Evolutionary conservation across 2,113 vertebrate species (phyloP).

Genomic region (Pantherophis guttatus): DNA sequence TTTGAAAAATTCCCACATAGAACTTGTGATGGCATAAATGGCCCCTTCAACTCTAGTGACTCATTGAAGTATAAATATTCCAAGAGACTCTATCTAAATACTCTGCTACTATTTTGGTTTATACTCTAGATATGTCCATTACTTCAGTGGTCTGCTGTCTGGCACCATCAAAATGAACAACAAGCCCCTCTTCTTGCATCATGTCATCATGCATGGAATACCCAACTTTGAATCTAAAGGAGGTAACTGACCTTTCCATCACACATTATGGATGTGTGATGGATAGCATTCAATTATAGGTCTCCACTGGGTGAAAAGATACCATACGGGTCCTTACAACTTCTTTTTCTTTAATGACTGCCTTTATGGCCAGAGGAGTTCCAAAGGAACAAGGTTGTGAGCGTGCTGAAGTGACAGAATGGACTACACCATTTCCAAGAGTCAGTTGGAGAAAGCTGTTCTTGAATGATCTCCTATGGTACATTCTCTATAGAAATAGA

Average conservation of each 20-base stretch:
- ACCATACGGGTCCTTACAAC: neutral
- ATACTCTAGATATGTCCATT: slow-evolving; percentile 86
- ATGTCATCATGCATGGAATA: slow-evolving; percentile 97
- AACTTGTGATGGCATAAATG: neutral
- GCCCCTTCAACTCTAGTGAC: neutral
- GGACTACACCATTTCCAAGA: neutral
- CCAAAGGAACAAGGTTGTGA: neutral
- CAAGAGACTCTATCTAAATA: neutral
- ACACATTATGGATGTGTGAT: neutral
- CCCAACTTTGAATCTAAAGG: slow-evolving; percentile 96
- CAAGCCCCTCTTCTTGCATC: slow-evolving; percentile 95
- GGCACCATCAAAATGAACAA: slow-evolving; percentile 99
- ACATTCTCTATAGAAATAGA: neutral
- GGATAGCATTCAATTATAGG: neutral
- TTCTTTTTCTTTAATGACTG: neutral
- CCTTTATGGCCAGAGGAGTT: neutral
- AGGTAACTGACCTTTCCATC: slow-evolving; percentile 65
- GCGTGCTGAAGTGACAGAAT: neutral
- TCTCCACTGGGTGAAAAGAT: neutral
- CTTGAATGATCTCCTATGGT: neutral
- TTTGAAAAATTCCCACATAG: neutral
- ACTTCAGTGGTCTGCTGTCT: slow-evolving; percentile 94
- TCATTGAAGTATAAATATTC: neutral
- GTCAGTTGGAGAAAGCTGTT: neutral
- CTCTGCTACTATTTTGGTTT: neutral